Evolutionary conservation across 2,113 vertebrate species (phyloP).

Genomic region (Nycticebus coucang): DNA sequence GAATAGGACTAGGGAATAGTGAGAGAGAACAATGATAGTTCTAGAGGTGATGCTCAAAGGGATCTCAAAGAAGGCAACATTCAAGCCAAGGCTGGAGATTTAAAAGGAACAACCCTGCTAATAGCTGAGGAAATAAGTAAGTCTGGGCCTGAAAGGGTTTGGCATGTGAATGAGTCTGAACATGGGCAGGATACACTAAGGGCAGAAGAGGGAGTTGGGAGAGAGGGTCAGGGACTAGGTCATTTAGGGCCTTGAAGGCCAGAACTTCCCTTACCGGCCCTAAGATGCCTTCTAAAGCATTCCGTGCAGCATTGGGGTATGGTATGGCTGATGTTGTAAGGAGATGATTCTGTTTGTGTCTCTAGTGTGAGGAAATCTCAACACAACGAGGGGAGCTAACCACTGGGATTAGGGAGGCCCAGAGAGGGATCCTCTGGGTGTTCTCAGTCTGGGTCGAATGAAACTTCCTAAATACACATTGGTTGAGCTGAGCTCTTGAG

Average conservation of each 20-base stretch:
- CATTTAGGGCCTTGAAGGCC: not conserved
- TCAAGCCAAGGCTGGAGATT: not conserved
- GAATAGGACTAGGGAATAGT: not conserved
- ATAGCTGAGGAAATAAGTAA: not conserved
- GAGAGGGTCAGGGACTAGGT: not conserved
- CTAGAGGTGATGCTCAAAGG: not conserved
- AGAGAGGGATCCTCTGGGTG: not conserved
- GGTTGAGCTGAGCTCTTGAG: not conserved
- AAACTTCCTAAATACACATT: not conserved
- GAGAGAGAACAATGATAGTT: not conserved
- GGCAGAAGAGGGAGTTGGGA: not conserved
- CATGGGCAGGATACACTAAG: not conserved
- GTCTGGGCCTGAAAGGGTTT: not conserved
- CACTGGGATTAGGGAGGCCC: not conserved
- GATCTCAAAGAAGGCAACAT: not conserved
- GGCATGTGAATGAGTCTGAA: not conserved
- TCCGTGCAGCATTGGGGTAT: not conserved
- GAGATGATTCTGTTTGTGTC: not conserved
- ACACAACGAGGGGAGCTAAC: not conserved
- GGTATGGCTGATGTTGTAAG: not conserved
- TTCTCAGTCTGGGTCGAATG: not conserved
- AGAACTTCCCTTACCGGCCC: not conserved
- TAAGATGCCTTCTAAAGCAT: not conserved
- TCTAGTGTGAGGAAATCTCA: not conserved
- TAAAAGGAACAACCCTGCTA: not conserved